A percentile compares a stretch with the other conserved stretches of the same genome.
Evolutionary conservation across 2,888 invertebrate species (phyloP).

Genomic region (Exephanes ischioxanthus): DNA sequence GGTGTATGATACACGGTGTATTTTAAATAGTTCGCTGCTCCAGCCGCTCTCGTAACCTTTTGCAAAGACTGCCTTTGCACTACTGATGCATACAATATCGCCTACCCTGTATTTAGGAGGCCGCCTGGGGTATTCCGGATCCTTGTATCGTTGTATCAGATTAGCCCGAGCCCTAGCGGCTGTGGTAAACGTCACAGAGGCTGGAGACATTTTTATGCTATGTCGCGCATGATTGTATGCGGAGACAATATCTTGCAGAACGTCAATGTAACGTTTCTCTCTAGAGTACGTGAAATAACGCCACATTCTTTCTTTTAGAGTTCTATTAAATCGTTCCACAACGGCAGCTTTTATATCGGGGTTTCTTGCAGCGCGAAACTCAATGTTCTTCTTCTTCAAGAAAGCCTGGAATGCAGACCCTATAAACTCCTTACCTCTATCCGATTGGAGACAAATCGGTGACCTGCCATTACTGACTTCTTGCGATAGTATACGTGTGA

Average conservation of each 20-base stretch:
- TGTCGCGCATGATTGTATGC: constrained; percentile 38
- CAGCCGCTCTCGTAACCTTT: constrained; percentile 53
- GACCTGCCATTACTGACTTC: no score
- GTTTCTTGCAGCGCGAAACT: constrained; percentile 44
- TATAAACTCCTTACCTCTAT: no score
- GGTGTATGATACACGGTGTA: constrained; percentile 6
- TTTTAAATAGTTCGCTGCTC: constrained; percentile 50
- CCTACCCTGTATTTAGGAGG: constrained; percentile 28
- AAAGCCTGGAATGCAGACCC: no score
- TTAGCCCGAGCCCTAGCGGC: constrained; percentile 41
- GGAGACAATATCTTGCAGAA: constrained; percentile 37
- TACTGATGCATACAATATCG: constrained; percentile 49
- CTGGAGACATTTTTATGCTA: constrained; percentile 39
- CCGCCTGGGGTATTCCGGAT: not conserved
- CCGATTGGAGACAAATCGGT: no score
- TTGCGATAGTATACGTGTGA: no score
- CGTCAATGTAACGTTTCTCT: constrained; percentile 45
- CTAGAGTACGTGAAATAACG: constrained; percentile 52
- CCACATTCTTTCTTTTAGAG: constrained; percentile 63
- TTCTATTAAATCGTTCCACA: constrained; percentile 59
- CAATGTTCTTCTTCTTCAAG: no score
- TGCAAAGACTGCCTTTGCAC: constrained; percentile 31
- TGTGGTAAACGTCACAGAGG: constrained; percentile 37
- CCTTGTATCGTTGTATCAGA: constrained; percentile 23
- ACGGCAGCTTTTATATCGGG: constrained; percentile 60